Base-by-base conservation (phyloP, 2,797 vertebrate species). In the Chanos chanos region DNA sequence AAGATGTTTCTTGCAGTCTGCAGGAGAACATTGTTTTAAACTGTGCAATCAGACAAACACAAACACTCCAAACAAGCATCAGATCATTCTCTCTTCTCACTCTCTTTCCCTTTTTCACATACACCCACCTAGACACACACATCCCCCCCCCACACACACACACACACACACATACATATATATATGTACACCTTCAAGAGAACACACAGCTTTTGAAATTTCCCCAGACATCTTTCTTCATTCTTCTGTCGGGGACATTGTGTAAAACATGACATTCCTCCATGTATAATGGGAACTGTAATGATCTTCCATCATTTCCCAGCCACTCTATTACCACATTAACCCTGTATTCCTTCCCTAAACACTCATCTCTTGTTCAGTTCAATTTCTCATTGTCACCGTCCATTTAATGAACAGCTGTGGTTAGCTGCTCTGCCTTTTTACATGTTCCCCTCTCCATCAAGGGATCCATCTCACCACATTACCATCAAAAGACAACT, bases 341-440 rank as follows among this genome's bases (percentile, higher is more conserved):
- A 73, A 60, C 58, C 37, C 62, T 59, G 30, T 40, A 43, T 19
- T 27, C 37, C 56, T 27, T 61, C 63, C 67, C 56, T 59, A 71
- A 76, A 75, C 53, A 56, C 64, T 66, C 44, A 75, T 65, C 63
- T 74, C 63, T 62, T 64, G 21, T 48, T 39, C 63, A 68, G 77
- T 61, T 55, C 61, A 57, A 65, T 68, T 62, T 71, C 34, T 64
- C 50, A 49, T 64, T 50, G 64, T 72, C 75, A 71, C 61, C 73
- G 56, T 66, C 56, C 45, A 66, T 76, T 76, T 73, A 74, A 76
- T 76, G 61, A 76, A 76, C 75, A 74, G 69, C 70, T 74, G 68
- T 61, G 52, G 51, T 37, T n/a, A n/a, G n/a, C n/a, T 28, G 66
- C 61, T 34, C 44, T 51, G 41, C 70, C 52, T 43, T 52, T 54